phyloP scores from a whole-genome alignment of 2,888 invertebrate genomes.

The Ornithoptera priamus region DNA sequence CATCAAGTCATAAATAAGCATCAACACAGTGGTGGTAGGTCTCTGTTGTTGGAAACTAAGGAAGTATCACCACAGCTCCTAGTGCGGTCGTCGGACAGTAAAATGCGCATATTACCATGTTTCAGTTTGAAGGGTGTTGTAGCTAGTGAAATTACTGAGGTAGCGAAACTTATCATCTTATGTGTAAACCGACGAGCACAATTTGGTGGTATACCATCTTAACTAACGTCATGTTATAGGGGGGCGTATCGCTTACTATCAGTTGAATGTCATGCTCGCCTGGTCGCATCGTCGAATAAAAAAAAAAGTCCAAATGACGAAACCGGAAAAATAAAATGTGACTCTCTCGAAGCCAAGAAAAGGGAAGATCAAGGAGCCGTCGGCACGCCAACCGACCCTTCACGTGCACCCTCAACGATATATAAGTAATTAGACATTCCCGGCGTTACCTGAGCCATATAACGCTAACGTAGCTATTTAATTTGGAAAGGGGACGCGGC shows the following conservation, averaged over 20 bases:
- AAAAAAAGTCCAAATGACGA: neutral
- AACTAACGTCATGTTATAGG: neutral
- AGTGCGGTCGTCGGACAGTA: no score
- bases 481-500: constrained; percentile 35
- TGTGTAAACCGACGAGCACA: neutral
- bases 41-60: no score
- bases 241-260: no score
- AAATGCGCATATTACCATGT: no score
- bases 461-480: constrained; percentile 43
- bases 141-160: no score
- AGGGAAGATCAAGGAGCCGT: constrained; percentile 70
- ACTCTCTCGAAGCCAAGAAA: constrained; percentile 8
- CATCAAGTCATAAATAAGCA: no score
- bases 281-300: no score
- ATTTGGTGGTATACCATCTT: neutral
- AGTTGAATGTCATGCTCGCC: no score
- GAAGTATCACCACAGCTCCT: no score
- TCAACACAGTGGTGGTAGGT: no score
- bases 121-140: no score
- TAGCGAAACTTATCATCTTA: neutral
- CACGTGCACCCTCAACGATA: constrained; percentile 75
- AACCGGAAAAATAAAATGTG: constrained; percentile 14
- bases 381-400: constrained; percentile 63
- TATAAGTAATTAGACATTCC: constrained; percentile 44
- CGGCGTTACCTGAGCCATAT: constrained; percentile 39